Evolutionary conservation across 2,888 invertebrate species (phyloP), one percentile per base, ranked within the genome.

Genomic region (Eledone cirrhosa): DNA sequence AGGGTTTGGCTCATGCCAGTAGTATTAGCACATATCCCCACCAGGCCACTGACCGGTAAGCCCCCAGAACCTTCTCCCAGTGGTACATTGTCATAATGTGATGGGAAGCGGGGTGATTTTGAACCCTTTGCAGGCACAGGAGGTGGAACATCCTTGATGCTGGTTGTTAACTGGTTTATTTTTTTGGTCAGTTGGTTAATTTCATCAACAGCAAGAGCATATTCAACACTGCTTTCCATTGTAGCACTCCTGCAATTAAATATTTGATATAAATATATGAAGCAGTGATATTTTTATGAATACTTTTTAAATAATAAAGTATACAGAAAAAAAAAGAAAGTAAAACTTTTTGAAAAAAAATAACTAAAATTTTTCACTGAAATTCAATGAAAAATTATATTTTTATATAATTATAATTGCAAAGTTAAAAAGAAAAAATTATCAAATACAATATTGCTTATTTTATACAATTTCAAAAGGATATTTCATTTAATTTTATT

Each of bases 1-100:
- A 24, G 22, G 27, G 29, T n/a, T 24, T 65, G 65, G 65, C 27
- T 65, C 65, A 67, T 31, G 67, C 31, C 31, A 22, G 33, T 41
- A 41, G 33, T 72, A 33, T 13, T 33, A n/a, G n/a, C n/a, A 41
- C 33, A 22, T 31, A 72, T 72, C 33, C 33, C 33, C 72, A 72
- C 41, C 72, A 72, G 14, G 8, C 67, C 31, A 67, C 67, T 67
- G 67, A 67, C 63, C 33, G 29, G 78, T 31, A 79, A 69, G 78
- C 79, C 80, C 72, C 72, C 72, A 22, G 72, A 22, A 72, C 72
- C 72, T 41, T 72, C 72, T 31, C 31, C n/a, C 22, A 72, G 86
- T 22, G 86, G 85, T 19, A 94, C 93, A 88, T 94, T 94, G 90
- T 95, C 95, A 88, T 94, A 94, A 80, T 94, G 94, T 53, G 94